Evolutionary conservation across 2,797 vertebrate species (phyloP).

Genomic region (Ficedula albicollis): DNA sequence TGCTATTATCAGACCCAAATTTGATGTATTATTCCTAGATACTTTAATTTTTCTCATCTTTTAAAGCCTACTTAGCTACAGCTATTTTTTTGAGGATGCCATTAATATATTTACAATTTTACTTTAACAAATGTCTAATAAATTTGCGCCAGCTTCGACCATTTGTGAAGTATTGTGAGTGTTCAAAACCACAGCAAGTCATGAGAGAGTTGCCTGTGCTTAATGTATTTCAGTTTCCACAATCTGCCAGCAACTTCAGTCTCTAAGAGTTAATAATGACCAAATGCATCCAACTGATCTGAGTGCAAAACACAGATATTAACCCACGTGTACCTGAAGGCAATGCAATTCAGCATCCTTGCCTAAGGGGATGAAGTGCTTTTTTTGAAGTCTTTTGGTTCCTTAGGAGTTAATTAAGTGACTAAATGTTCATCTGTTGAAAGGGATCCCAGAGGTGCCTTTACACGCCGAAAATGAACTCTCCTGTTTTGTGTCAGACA

Average conservation of each 20-base stretch:
- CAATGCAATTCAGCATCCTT: background rate
- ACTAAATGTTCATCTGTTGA: background rate
- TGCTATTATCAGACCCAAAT: constrained; percentile 1
- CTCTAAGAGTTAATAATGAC: background rate
- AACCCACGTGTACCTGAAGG: background rate
- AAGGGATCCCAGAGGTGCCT: background rate
- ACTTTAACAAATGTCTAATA: background rate
- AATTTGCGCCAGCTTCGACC: background rate
- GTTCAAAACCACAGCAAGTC: background rate
- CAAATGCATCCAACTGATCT: background rate
- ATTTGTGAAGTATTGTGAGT: background rate
- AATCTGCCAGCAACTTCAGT: background rate
- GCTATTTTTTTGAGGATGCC: background rate
- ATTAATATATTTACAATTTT: background rate
- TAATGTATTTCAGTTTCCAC: background rate
- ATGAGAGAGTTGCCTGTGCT: background rate
- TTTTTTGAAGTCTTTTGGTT: background rate
- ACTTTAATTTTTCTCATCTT: background rate
- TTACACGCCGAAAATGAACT: background rate
- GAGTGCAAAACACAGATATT: background rate
- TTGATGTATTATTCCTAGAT: background rate
- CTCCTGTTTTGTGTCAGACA: background rate
- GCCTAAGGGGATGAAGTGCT: background rate
- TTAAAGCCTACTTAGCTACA: background rate
- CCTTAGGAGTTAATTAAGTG: background rate